phyloP scores from a whole-genome alignment of 23 tunicate genomes.

The Ciona savignyi region DNA sequence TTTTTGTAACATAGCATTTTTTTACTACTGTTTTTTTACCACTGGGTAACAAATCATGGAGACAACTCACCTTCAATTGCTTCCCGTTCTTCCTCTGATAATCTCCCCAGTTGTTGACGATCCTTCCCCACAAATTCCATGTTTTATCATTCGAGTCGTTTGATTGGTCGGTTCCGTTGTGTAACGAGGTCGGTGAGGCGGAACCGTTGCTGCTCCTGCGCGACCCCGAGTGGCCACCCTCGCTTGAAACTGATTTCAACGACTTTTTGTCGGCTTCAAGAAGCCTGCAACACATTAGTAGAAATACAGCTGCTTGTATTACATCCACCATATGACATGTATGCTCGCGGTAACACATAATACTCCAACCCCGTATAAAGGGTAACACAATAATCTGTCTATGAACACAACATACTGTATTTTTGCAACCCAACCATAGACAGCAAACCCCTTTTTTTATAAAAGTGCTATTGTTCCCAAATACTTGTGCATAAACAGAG shows the following conservation, averaged over 20 bases:
- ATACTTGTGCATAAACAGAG: too few relatives aligned
- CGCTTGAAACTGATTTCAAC: constrained; percentile 56
- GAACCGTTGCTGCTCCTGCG: constrained; percentile 64
- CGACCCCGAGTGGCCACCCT: constrained; percentile 17
- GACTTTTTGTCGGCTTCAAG: constrained; percentile 79
- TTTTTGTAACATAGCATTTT: too few relatives aligned
- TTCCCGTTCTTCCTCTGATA: constrained; percentile 55
- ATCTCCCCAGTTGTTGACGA: constrained; percentile 77
- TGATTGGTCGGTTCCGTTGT: background rate
- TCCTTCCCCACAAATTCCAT: constrained; percentile 71
- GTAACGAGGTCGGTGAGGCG: constrained; percentile 53
- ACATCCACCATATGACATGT: background rate
- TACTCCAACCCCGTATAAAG: too few relatives aligned
- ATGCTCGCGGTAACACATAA: background rate
- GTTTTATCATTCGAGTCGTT: constrained; percentile 24
- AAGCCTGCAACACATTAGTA: constrained; percentile 24
- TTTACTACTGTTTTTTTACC: too few relatives aligned
- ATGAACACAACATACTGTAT: too few relatives aligned
- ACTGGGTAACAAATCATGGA: too few relatives aligned
- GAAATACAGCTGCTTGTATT: background rate
- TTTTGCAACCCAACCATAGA: too few relatives aligned
- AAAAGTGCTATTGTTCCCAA: too few relatives aligned
- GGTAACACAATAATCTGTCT: too few relatives aligned
- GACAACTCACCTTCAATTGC: constrained; percentile 46
- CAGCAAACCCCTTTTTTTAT: too few relatives aligned